Base-by-base conservation (phyloP, 2,797 vertebrate genomes). In the Hylomyscus alleni region DNA sequence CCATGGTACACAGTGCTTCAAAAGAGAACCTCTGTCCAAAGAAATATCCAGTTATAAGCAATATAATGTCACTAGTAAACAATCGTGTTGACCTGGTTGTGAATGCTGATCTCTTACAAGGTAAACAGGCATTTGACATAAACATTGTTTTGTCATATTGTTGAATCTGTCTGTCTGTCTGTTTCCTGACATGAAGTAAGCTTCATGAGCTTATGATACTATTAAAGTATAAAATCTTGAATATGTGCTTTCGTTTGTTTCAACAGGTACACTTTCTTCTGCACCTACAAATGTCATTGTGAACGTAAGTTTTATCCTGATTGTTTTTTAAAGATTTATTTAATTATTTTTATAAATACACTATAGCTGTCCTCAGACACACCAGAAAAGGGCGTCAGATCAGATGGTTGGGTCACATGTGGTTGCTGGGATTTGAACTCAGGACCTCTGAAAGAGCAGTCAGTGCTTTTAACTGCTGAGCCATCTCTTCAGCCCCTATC, bases 41-140 rank as follows among this genome's bases (percentile, higher is more conserved):
- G 93, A 99, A 98, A 92, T 99, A 99, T 94, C 98, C 98, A 69
- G 98, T 99, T 95, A 99, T 99, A 97, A 99, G 99, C 98, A 99
- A 99, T 3, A 99, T 99, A 94, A 98, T 99, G 95, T 99, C 99
- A 1, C 99, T 99, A 31, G 99, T 99, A 26, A 99, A 98, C 80
- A 93, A 98, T 56, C 98, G 98, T 40, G 98, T 98, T n/a, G 98
- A 98, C 85, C 99, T 99, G 95, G 98, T 99, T n/a, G 84, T 98
- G 73, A 98, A 98, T 56, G 98, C 99, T 90, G 99, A 98, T 2
- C 97, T 98, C 69, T 97, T 99, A 97, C 99, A 99, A 99, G 99
- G 99, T 99, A 99, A 98, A 97, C 80, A 93, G n/a, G 75, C 88
- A 90, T 85, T 92, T 86, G 72, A 89, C 6, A 26, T 91, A 85